phyloP scores from a whole-genome alignment of 2,797 vertebrate species.

The Pogoniulus pusillus region DNA sequence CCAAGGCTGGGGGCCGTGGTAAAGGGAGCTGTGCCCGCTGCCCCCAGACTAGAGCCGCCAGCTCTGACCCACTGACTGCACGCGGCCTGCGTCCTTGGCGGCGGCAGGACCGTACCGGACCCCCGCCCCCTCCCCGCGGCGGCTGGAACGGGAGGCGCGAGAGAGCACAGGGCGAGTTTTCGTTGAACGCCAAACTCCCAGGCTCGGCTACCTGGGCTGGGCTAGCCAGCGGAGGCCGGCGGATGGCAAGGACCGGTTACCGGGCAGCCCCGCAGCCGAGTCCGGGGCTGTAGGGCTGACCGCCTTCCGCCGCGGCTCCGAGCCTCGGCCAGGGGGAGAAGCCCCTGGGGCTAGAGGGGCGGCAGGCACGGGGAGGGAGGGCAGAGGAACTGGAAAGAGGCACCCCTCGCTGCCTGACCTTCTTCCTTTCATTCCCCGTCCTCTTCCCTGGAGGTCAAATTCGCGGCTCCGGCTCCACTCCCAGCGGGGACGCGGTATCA shows the following conservation, averaged over 20 bases:
- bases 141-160: not conserved
- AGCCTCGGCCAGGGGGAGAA: too few relatives aligned
- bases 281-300: too few relatives aligned
- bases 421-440: not conserved
- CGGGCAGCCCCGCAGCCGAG: too few relatives aligned
- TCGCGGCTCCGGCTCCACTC: too few relatives aligned
- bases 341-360: not conserved
- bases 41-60: not conserved
- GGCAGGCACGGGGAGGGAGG: not conserved
- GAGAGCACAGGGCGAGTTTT: not conserved
- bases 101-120: not conserved
- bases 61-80: not conserved
- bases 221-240: too few relatives aligned
- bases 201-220: not conserved
- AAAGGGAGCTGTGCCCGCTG: not conserved
- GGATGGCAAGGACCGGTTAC: not conserved
- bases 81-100: not conserved
- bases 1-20: too few relatives aligned
- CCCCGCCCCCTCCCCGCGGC: too few relatives aligned
- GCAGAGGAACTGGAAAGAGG: not conserved
- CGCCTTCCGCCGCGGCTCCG: not conserved
- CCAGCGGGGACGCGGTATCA: too few relatives aligned
- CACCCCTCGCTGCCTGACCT: too few relatives aligned
- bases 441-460: not conserved
- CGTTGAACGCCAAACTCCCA: not conserved